Base-by-base conservation (phyloP, 2,797 vertebrate genomes). In the Siniperca obscura region DNA sequence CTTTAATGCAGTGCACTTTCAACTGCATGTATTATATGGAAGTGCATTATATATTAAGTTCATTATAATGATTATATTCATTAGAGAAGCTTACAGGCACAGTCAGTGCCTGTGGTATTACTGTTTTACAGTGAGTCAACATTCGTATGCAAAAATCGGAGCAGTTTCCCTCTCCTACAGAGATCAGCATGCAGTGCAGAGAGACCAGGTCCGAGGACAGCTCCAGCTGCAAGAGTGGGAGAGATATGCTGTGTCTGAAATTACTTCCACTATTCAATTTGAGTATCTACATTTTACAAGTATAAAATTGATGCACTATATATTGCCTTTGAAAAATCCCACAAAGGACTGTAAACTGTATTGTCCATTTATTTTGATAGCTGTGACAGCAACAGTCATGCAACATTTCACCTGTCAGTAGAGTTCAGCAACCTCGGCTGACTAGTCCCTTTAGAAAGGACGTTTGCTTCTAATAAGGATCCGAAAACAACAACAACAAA, bases 171-270 rank as follows among this genome's bases (percentile, higher is more conserved):
- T 74, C 57, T 25, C 1, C 19, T 36, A 34, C 2, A 40, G 30
- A 78, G 76, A 44, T 4, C 0, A 25, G 73, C 17, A 11, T 12
- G 10, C 40, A n/a, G 57, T 69, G 74, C 34, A 57, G 40, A 46
- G 22, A 52, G 61, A 75, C 75, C 60, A 80, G 74, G 4, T 70
- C 82, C 73, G 4, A 19, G 86, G 80, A 80, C 82, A 77, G 80
- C 65, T 80, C 71, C 38, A 34, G 44, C 22, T 68, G 60, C 11
- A 34, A 8, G n/a, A 44, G 36, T 8, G 12, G 36, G 50, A 59
- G 17, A 50, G 34, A 52, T 8, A 4, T 30, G 12, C 30, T 64
- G 38, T 27, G 25, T 44, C 12, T 60, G 19, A 59, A n/a, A 50
- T 62, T 2, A 55, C 30, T 56, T 34, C 34, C 21, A 22, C 50